Conservation (phyloP, 1,140 invertebrate species). For the Pinna nobilis region DNA sequence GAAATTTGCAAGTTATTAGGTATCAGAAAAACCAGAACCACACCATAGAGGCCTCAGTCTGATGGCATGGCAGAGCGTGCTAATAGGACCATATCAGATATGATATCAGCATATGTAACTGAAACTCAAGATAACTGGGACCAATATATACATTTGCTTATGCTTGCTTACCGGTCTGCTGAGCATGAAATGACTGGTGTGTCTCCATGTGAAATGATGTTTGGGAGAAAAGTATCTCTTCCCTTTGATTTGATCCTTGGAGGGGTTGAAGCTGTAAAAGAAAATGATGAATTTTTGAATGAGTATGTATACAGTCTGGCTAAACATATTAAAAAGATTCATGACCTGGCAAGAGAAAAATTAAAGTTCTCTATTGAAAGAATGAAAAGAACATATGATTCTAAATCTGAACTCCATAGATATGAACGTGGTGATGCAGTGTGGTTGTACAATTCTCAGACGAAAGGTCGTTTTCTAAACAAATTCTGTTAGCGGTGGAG, state of each 20-base stretch:
- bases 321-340: neutral
- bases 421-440: too few species aligned
- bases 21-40: neutral
- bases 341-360: neutral
- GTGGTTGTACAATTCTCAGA: too few species aligned
- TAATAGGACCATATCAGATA: neutral
- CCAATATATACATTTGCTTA: neutral
- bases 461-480: too few species aligned
- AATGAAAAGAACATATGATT: neutral
- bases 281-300: too few species aligned
- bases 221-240: neutral
- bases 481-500: too few species aligned
- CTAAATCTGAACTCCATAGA: neutral
- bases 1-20: neutral
- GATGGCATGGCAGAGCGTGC: neutral
- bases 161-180: neutral
- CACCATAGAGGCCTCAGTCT: neutral
- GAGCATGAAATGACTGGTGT: neutral
- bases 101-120: neutral
- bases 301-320: neutral
- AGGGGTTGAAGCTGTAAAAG: too few species aligned
- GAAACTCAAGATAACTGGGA: constrained; percentile 19
- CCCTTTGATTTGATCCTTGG: neutral
- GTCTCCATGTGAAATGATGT: neutral
- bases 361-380: neutral